These are phyloP conservation scores for Himalopsyche kuldschensis DNA, from an alignment of 2,888 invertebrate genomes.

Conservation along the genomic window DNA sequence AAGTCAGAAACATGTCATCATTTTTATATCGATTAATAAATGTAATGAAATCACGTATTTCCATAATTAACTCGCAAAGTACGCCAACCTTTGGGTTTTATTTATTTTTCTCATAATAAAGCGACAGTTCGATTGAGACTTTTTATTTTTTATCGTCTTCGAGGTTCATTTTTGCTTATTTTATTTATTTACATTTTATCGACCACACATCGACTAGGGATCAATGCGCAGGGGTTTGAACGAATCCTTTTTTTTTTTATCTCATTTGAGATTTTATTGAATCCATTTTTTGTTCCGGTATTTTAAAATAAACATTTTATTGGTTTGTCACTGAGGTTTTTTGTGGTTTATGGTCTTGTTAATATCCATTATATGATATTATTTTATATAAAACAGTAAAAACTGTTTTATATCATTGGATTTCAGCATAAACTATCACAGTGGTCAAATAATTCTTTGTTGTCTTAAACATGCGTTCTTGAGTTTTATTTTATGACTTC, in stretches of 20 bases:
- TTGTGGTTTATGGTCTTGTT: no score
- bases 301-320: background rate
- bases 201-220: background rate
- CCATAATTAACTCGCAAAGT: background rate
- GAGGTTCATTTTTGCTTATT: background rate
- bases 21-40: background rate
- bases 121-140: background rate
- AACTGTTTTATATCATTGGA: no score
- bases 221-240: background rate
- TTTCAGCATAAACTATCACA: no score
- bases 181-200: background rate
- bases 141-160: background rate
- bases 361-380: no score
- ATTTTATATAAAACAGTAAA: no score
- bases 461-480: no score
- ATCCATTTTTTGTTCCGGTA: background rate
- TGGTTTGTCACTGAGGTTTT: no score
- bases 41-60: background rate
- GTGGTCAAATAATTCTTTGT: no score
- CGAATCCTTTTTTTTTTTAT: background rate
- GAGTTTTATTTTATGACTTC: no score
- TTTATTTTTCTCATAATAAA: background rate
- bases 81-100: background rate
- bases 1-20: background rate
- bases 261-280: background rate